These are phyloP conservation scores for Lasioglossum oenotherae DNA, from an alignment of 2,888 invertebrate genomes.

Conservation along the genomic window DNA sequence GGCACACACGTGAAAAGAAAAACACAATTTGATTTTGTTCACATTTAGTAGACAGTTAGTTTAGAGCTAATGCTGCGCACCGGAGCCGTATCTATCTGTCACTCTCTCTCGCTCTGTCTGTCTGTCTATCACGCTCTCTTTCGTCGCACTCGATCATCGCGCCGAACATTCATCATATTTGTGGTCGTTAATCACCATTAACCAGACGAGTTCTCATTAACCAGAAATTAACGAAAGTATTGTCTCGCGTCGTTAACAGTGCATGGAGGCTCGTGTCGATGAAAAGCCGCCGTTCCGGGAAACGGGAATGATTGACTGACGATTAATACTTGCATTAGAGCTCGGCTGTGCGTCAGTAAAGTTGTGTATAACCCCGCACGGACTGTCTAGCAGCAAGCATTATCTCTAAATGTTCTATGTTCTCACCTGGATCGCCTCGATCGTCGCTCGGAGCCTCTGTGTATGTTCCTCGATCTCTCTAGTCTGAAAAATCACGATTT, in stretches of 20 bases:
- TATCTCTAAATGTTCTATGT: conserved; percentile 70
- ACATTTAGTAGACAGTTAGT: conserved; percentile 60
- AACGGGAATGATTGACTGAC: conserved; percentile 26
- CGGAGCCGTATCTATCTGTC: conserved; percentile 15
- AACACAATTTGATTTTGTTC: conserved; percentile 16
- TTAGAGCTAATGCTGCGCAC: conserved; percentile 72
- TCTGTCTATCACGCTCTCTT: background rate
- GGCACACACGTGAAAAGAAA: conserved; percentile 23
- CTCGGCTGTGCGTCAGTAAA: conserved; percentile 31
- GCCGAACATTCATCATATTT: conserved; percentile 9
- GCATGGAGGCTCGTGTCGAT: conserved; percentile 39
- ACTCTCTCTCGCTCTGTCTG: background rate
- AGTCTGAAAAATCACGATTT: background rate
- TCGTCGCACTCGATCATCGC: conserved; percentile 32
- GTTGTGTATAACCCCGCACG: conserved; percentile 50
- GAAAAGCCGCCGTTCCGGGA: conserved; percentile 13
- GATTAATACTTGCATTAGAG: conserved; percentile 27
- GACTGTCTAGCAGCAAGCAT: conserved; percentile 65
- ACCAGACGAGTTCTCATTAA: conserved; percentile 39
- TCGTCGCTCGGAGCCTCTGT: background rate
- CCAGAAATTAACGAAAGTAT: conserved; percentile 40
- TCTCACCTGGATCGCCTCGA: conserved; percentile 45
- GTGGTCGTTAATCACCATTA: conserved; percentile 43
- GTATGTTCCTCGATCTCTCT: background rate
- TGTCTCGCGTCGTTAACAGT: conserved; percentile 33